Percentiles rank a stretch among this genome's conserved stretches.
phyloP scores from a whole-genome alignment of 2,797 vertebrate species.

The Pitangus sulphuratus region DNA sequence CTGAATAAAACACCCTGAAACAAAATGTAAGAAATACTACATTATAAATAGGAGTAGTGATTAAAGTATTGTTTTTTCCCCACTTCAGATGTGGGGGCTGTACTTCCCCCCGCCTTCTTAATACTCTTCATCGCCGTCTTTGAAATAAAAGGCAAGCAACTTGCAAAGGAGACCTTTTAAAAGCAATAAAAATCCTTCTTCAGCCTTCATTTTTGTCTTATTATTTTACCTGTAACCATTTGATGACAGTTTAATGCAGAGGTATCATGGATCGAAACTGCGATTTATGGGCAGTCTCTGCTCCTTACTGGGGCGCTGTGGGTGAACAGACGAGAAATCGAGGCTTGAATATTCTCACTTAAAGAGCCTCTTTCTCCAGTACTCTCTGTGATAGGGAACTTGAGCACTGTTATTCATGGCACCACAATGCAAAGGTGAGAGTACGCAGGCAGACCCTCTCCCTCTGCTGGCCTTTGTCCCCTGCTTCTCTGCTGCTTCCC shows the following conservation, averaged over 20 bases:
- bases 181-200: slow-evolving; percentile 57
- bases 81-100: slow-evolving; percentile 16
- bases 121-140: not conserved
- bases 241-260: slow-evolving; percentile 33
- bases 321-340: slow-evolving; percentile 45
- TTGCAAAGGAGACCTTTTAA: slow-evolving; percentile 60
- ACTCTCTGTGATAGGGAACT: not conserved
- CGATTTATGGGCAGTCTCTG: slow-evolving; percentile 21
- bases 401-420: not conserved
- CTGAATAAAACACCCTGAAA: slow-evolving; percentile 71
- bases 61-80: slow-evolving; percentile 72
- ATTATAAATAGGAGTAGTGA: slow-evolving; percentile 74
- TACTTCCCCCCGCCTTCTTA: slow-evolving; percentile 11
- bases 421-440: not conserved
- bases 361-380: slow-evolving; percentile 19
- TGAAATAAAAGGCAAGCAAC: slow-evolving; percentile 46
- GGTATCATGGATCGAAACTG: slow-evolving; percentile 54
- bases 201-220: slow-evolving; percentile 30
- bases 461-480: not conserved
- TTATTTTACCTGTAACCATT: slow-evolving; percentile 65
- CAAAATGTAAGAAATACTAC: slow-evolving; percentile 71
- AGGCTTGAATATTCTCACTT: slow-evolving; percentile 19
- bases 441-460: not conserved
- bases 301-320: slow-evolving; percentile 24
- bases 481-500: not conserved